Base-by-base conservation (phyloP, 2,113 vertebrate species). In the Peromyscus maniculatus region DNA sequence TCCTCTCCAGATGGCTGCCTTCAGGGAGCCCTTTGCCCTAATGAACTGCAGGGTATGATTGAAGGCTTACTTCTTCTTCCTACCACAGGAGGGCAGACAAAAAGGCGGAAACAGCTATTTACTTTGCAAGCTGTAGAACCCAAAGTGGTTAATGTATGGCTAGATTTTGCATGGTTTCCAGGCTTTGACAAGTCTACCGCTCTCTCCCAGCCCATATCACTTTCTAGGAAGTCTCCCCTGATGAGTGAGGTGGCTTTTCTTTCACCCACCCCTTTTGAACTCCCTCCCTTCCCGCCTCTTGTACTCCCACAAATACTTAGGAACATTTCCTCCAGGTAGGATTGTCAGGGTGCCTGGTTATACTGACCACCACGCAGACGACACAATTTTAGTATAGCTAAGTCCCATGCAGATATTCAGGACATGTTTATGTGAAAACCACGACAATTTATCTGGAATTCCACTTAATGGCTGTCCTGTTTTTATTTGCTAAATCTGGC, bases 51-150 rank as follows among this genome's bases (percentile, higher is more conserved):
- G 75, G 92, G 39, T 33, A 64, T 79, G 26, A 95, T 36, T 52
- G 39, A 82, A 66, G 52, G 57, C 28, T 93, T 57, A 49, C 71
- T 96, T 36, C 95, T 95, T 95, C 77, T 95, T 96, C 95, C 94
- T 94, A 3, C 98, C 99, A 98, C 98, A 98, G 1, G 98, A 98
- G 98, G 98, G 98, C 99, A 98, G 98, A 88, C 6, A 97, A 97
- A 95, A 19, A 8, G 26, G n/a, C 28, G 79, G 77, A 89, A 92
- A 72, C 62, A 79, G 71, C 66, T 91, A 62, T 92, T 96, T 90
- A 78, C 36, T 22, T 89, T 91, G 39, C 33, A 55, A 26, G 88
- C 12, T 64, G 72, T 62, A 82, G 72, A 98, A 82, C 46, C 79
- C 84, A 97, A 95, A 94, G 75, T 46, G 59, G 43, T 49, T 89